Base-by-base conservation (phyloP, 2,113 vertebrate species). In the Andinoacara biseriatus region DNA sequence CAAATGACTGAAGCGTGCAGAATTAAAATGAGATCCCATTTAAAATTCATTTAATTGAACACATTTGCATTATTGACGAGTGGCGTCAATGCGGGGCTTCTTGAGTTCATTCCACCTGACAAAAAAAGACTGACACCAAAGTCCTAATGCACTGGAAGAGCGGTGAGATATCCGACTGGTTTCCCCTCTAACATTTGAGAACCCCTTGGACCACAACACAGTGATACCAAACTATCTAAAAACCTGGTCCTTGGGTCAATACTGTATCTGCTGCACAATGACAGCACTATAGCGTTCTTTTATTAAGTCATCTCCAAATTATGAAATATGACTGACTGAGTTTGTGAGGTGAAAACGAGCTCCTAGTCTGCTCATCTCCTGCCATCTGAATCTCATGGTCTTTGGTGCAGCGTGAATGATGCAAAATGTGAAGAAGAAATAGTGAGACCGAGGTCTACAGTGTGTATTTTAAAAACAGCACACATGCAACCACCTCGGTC, bases 371-470 rank as follows among this genome's bases (percentile, higher is more conserved):
- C 38, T 56, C 20, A 17, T 67, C 31, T 75, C 58, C 58, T 46
- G 43, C 49, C 22, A 81, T 86, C 78, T 84, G 65, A 65, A 56
- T 63, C 14, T 77, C 35, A 9, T 15, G 10, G 20, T 83, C 69
- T 83, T 40, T 62, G 49, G 54, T 14, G 10, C 54, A 1, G 58
- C 17, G 14, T 24, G 24, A 85, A 76, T 18, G 54, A 85, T 79
- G 20, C 13, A 35, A 85, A 54, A 13, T 8, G 24, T 17, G n/a
- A 8, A 46, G 75, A 74, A 78, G 57, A 24, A 67, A 49, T 5
- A 52, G 60, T 29, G 62, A 20, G 63, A 52, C 11, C 24, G 13
- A 38, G 69, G 46, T 81, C 77, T 80, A 56, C 62, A 29, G 38
- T 75, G 80, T 75, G 77, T 81, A 35, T 33, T 46, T 63, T 46